Conservation (phyloP, 2,113 vertebrate genomes). For the Scomber colias region DNA sequence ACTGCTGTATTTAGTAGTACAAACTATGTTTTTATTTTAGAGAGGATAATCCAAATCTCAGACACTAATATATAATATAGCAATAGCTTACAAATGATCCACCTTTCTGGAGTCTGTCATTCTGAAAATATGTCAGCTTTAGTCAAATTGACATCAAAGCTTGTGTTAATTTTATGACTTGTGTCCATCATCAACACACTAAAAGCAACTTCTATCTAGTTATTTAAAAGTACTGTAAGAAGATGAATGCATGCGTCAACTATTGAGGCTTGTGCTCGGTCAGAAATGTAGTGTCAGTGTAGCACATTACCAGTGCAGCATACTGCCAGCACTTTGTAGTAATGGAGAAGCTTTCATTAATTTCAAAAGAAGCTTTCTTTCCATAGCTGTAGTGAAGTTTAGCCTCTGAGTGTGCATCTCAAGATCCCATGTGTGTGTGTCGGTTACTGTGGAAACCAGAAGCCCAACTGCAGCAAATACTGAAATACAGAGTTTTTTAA, state of each 20-base stretch:
- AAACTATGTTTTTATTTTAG: neutral
- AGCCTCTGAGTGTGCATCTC: constrained; percentile 39
- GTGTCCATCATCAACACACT: constrained; percentile 52
- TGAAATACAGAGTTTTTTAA: constrained; percentile 37
- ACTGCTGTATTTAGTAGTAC: neutral
- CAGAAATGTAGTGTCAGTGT: constrained; percentile 31
- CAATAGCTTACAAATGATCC: constrained; percentile 25
- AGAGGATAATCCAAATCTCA: constrained; percentile 6
- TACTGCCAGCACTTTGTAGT: constrained; percentile 38
- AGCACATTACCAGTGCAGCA: constrained; percentile 28
- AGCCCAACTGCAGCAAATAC: constrained; percentile 33
- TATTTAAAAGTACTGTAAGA: constrained; percentile 24
- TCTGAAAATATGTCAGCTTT: constrained; percentile 25
- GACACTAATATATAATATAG: constrained; percentile 1
- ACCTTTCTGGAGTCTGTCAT: constrained; percentile 5
- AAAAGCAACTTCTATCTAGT: constrained; percentile 42
- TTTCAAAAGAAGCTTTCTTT: constrained; percentile 51
- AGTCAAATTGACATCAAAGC: constrained; percentile 52
- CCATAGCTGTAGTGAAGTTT: constrained; percentile 39
- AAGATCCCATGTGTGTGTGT: constrained; percentile 25
- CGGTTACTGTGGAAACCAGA: constrained; percentile 70
- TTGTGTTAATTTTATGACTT: constrained; percentile 38
- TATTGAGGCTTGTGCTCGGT: neutral
- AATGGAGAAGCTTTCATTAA: constrained; percentile 55
- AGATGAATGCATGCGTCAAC: constrained; percentile 35